phyloP scores from a whole-genome alignment of 2,888 invertebrate genomes.

The Carcina quercana region DNA sequence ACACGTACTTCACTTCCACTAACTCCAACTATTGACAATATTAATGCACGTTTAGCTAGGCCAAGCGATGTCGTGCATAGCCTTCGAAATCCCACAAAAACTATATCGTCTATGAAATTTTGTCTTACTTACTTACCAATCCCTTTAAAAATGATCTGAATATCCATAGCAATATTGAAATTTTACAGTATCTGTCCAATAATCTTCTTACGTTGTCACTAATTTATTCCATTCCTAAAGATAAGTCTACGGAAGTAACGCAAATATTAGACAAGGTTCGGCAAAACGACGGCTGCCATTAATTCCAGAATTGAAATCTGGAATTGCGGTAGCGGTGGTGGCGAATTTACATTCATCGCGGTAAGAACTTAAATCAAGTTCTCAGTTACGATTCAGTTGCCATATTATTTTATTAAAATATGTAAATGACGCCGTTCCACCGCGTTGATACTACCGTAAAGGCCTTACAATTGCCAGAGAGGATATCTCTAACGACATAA shows the following conservation, averaged over 20 bases:
- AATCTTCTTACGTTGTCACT: too few species aligned
- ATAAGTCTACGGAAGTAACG: constrained; percentile 67
- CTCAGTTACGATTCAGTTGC: constrained; percentile 74
- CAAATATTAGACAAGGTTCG: constrained; percentile 69
- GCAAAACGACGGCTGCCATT: constrained; percentile 66
- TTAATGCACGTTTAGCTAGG: constrained; percentile 72
- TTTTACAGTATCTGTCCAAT: constrained; percentile 30
- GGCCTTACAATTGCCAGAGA: constrained; percentile 59
- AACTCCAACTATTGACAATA: constrained; percentile 75
- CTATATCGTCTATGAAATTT: too few species aligned
- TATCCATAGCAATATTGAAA: too few species aligned
- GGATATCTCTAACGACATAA: constrained; percentile 64
- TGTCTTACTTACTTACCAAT: too few species aligned
- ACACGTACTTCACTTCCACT: constrained; percentile 74
- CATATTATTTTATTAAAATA: constrained; percentile 75
- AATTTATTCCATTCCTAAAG: constrained; percentile 67
- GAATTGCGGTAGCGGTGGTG: constrained; percentile 65
- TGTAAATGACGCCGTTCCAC: constrained; percentile 67
- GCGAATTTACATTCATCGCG: constrained; percentile 73
- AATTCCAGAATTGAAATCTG: constrained; percentile 74
- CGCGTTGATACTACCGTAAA: constrained; percentile 59
- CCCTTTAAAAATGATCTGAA: too few species aligned
- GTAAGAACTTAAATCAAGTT: constrained; percentile 75
- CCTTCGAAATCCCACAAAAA: constrained; percentile 53
- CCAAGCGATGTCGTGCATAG: constrained; percentile 57